These are phyloP conservation scores for Lutjanus argentimaculatus DNA, from an alignment of 2,797 vertebrate genomes.

Conservation along the genomic window DNA sequence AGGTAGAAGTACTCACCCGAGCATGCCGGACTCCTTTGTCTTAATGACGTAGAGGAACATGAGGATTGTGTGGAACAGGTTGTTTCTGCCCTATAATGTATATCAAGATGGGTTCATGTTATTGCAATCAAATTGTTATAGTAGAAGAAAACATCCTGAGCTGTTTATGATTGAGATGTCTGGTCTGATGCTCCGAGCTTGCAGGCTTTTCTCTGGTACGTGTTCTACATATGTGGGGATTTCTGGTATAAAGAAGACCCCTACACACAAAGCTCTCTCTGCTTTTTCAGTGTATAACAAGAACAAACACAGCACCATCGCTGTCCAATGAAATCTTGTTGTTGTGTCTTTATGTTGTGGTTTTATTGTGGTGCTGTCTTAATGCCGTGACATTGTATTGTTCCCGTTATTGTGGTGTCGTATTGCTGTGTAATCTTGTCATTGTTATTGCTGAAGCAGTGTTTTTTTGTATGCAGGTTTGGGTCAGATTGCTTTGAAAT, in stretches of 20 bases:
- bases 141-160: conserved; percentile 12
- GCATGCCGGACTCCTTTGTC: conserved; percentile 97
- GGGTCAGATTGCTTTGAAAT: no score
- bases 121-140: background rate
- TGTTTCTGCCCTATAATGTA: conserved; percentile 93
- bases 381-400: no score
- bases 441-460: no score
- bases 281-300: background rate
- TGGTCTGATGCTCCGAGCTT: background rate
- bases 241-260: background rate
- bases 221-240: background rate
- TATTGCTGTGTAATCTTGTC: no score
- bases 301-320: background rate
- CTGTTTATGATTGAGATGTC: background rate
- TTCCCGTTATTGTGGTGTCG: no score
- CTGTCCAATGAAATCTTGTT: no score
- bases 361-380: no score
- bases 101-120: conserved; percentile 32
- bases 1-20: conserved; percentile 89
- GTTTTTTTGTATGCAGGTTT: no score
- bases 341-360: no score
- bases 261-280: background rate
- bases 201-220: background rate
- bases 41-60: conserved; percentile 99
- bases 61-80: conserved; percentile 97